Evolutionary conservation across 2,113 vertebrate species (phyloP).

Genomic region (Pomatostomus ruficeps): DNA sequence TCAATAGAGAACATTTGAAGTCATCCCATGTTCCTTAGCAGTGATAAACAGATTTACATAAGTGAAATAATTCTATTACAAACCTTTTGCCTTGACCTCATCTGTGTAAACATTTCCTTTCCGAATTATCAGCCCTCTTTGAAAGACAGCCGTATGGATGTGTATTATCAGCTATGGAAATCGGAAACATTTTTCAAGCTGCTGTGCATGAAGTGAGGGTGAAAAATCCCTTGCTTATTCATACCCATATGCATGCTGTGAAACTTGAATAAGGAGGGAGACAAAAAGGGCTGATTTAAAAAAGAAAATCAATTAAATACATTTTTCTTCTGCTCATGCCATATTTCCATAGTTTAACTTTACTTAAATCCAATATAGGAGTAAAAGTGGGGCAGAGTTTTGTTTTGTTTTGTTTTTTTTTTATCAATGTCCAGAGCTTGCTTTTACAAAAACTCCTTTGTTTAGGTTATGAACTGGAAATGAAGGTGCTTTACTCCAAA

Average conservation of each 20-base stretch:
- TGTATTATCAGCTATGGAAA: background rate
- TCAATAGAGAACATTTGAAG: constrained; percentile 11
- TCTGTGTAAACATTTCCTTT: background rate
- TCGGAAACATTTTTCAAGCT: constrained; percentile 22
- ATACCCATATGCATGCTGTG: constrained; percentile 15
- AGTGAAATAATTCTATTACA: background rate
- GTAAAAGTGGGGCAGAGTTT: background rate
- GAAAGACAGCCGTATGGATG: constrained; percentile 16
- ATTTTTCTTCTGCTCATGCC: background rate
- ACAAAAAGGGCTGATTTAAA: background rate
- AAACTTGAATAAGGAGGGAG: background rate
- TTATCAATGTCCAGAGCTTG: fast-evolving
- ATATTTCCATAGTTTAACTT: background rate
- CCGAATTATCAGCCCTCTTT: background rate
- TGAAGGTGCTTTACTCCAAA: background rate
- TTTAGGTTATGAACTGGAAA: background rate
- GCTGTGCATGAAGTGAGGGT: constrained; percentile 13
- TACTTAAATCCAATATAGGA: background rate
- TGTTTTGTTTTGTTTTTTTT: too few species aligned
- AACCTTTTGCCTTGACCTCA: constrained; percentile 36
- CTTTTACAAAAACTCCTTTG: background rate
- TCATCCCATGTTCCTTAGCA: background rate
- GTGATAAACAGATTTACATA: constrained; percentile 35
- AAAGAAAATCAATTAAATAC: background rate
- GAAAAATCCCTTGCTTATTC: constrained; percentile 12